Evolutionary conservation across 1,140 invertebrate genomes (phyloP), one percentile per base, ranked within the genome.

Genomic region (Drosophila sturtevanti): DNA sequence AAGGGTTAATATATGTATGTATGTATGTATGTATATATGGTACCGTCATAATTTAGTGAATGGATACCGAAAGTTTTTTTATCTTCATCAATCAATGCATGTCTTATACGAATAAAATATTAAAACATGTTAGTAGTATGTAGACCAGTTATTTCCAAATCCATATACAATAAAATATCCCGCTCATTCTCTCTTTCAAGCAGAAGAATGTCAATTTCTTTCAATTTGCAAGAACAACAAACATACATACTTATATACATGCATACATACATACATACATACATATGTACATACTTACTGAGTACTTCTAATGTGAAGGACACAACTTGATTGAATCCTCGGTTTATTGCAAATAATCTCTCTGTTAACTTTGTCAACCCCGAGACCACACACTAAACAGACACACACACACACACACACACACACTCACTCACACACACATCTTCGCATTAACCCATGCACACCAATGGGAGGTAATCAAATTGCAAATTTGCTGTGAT

Each of bases 241-340:
- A 48, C 41, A 48, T n/a, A 48, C 41, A 48, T 48, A 48, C 41
- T 21, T 48, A 48, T 21, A 18, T 48, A 31, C 27, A 2, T 24
- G 16, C 16, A 18, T 48, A 48, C 41, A 48, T 48, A 48, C 41
- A 48, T 48, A 48, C 11, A 18, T 48, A 31, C 27, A 2, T 24
- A 44, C 16, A 18, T 48, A 48, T 16, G 21, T 48, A 48, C 41
- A 48, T 48, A 48, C 41, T 48, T 48, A 48, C 41, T 48, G 7
- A 21, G 16, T 10, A 21, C 11, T 3, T 31, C 41, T 18, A 21
- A 6, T 18, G 6, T 48, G 9, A 48, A 48, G 16, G 41, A 14
- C 0, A 44, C 18, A 44, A n/a, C n/a, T n/a, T n/a, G n/a, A n/a
- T n/a, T 44, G 1, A 16, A n/a, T 6, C n/a, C n/a, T 41, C n/a